phyloP scores from a whole-genome alignment of 2,113 vertebrate species.

The Grammomys surdaster region DNA sequence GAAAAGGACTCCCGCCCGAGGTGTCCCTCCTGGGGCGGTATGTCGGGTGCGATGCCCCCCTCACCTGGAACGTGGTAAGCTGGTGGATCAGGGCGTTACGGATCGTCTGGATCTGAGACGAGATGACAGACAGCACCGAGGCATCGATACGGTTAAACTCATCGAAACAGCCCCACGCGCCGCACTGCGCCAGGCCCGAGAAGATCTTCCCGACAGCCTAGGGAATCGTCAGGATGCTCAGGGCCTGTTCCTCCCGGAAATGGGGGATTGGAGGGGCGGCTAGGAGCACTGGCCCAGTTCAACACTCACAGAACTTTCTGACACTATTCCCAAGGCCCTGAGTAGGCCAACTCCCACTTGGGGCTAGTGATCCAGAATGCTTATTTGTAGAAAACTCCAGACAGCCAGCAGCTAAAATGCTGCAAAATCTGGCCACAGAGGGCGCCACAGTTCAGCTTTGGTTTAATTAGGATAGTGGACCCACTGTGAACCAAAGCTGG shows the following conservation, averaged over 20 bases:
- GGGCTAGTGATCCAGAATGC: not conserved
- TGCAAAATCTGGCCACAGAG: not conserved
- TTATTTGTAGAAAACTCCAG: not conserved
- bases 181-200: slow-evolving; percentile 96
- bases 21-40: not conserved
- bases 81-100: slow-evolving; percentile 94
- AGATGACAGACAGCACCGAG: slow-evolving; percentile 98
- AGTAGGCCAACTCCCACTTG: not conserved
- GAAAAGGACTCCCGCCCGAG: not conserved
- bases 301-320: fast-evolving
- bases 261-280: no score
- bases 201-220: slow-evolving; percentile 98
- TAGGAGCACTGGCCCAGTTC: fast-evolving
- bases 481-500: fast-evolving
- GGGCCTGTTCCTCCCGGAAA: not conserved
- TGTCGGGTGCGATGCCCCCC: not conserved
- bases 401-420: not conserved
- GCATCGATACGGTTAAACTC: slow-evolving; percentile 98
- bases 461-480: not conserved
- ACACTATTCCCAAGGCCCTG: not conserved
- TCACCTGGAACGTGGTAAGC: slow-evolving; percentile 93
- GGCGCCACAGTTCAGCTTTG: not conserved
- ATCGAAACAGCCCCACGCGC: slow-evolving; percentile 99
- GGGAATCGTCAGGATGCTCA: not conserved
- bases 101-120: slow-evolving; percentile 97